Evolutionary conservation across 2,113 vertebrate species (phyloP).

Genomic region (Falco punctatus): DNA sequence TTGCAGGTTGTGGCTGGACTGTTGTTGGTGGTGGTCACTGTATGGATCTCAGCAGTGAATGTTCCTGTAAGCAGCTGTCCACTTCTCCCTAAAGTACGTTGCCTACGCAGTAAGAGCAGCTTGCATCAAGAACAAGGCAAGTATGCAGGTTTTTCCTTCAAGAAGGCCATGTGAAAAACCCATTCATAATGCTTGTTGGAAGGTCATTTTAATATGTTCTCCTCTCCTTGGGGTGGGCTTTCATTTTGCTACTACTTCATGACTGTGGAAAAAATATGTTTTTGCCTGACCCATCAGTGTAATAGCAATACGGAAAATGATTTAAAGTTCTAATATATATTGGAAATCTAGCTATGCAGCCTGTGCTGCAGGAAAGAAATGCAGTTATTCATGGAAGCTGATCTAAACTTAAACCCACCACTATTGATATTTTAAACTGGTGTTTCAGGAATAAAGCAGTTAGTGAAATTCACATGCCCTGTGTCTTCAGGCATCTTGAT

Average conservation of each 20-base stretch:
- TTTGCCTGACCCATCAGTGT: not conserved
- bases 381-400: not conserved
- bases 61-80: not conserved
- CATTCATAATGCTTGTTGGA: not conserved
- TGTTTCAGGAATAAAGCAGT: not conserved
- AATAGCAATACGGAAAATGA: not conserved
- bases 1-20: not conserved
- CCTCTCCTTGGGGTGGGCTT: not conserved
- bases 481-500: slow-evolving; percentile 7
- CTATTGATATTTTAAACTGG: slow-evolving; percentile 11
- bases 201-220: not conserved
- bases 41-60: not conserved
- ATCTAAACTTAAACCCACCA: slow-evolving; percentile 3
- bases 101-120: not conserved
- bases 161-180: not conserved
- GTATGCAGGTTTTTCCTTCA: not conserved
- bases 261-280: not conserved
- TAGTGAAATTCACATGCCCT: not conserved
- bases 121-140: not conserved
- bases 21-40: not conserved
- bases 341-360: not conserved
- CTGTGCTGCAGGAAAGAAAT: not conserved
- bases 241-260: not conserved
- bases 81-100: not conserved
- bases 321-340: slow-evolving; percentile 19